A percentile compares a stretch with the other conserved stretches of the same genome.
These are phyloP conservation scores for Cyphomyrmex costatus DNA, from an alignment of 1,140 invertebrate genomes.

Conservation along the genomic window DNA sequence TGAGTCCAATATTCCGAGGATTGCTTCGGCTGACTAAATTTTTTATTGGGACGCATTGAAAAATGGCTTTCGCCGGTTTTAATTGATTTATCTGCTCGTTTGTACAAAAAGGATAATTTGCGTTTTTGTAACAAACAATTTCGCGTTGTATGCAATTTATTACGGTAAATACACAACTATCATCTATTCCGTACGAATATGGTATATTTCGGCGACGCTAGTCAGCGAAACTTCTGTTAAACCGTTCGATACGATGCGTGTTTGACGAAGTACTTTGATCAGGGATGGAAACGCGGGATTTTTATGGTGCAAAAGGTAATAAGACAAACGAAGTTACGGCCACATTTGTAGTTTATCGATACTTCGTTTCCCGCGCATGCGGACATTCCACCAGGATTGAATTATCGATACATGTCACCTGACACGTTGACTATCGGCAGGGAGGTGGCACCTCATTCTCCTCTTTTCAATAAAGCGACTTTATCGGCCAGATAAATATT, in stretches of 20 bases:
- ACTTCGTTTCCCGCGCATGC: slow-evolving; percentile 37
- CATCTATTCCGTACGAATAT: neutral
- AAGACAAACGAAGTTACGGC: slow-evolving; percentile 49
- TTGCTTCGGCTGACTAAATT: slow-evolving; percentile 12
- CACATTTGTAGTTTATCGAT: slow-evolving; percentile 55
- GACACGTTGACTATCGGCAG: slow-evolving; percentile 12
- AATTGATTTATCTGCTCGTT: slow-evolving; percentile 3
- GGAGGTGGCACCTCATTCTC: neutral
- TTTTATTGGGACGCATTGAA: slow-evolving; percentile 25
- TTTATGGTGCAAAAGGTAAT: slow-evolving; percentile 22
- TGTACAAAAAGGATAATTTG: neutral
- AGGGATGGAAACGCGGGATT: slow-evolving; percentile 4
- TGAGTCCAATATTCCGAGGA: slow-evolving; percentile 33
- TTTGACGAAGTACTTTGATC: neutral
- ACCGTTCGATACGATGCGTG: neutral
- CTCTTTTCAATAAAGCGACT: slow-evolving; percentile 40
- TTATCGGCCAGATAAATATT: slow-evolving; percentile 59
- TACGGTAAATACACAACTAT: neutral
- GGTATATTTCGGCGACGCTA: neutral
- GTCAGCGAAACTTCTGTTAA: neutral
- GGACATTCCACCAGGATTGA: slow-evolving; percentile 43
- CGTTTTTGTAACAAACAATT: neutral
- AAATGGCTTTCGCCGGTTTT: slow-evolving; percentile 24
- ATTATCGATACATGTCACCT: slow-evolving; percentile 46
- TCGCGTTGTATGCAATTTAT: neutral